Evolutionary conservation across 2,888 invertebrate genomes (phyloP).

Genomic region (Oeneis ivallda): DNA sequence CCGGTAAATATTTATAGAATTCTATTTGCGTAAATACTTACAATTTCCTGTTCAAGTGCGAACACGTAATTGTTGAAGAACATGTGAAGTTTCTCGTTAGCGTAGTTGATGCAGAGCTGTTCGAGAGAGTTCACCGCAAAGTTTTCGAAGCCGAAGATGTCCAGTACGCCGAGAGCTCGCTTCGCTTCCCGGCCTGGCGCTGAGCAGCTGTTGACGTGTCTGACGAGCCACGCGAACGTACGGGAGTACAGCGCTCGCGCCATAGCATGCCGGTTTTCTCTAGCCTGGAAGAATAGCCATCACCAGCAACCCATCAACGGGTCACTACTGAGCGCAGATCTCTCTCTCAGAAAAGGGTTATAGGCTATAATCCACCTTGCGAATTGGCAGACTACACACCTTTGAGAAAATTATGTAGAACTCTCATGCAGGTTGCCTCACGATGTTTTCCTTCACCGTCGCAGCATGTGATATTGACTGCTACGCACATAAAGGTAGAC

Average conservation of each 20-base stretch:
- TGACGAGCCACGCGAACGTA: constrained; percentile 95
- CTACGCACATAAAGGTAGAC: no score
- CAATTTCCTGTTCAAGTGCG: constrained; percentile 95
- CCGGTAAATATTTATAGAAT: no score
- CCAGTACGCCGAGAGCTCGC: constrained; percentile 91
- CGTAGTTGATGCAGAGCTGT: constrained; percentile 96
- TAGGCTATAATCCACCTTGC: no score
- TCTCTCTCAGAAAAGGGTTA: no score
- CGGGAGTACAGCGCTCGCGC: constrained; percentile 94
- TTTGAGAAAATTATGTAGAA: no score
- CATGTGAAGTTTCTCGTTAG: constrained; percentile 96
- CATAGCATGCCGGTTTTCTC: constrained; percentile 96
- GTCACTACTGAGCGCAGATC: no score
- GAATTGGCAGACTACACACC: no score
- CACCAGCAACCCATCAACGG: no score
- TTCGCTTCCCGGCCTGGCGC: constrained; percentile 92
- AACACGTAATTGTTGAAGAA: constrained; percentile 99
- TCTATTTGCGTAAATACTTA: constrained; percentile 74
- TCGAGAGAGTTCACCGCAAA: constrained; percentile 95
- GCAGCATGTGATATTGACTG: no score
- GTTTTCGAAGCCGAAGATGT: constrained; percentile 97
- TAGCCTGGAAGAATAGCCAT: constrained; percentile 84
- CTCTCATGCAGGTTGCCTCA: no score
- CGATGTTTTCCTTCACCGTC: no score
- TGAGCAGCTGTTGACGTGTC: constrained; percentile 95